A percentile compares a stretch with the other conserved stretches of the same genome.
Conservation (phyloP, 1,140 invertebrate species). For the Trichonephila inaurata region DNA sequence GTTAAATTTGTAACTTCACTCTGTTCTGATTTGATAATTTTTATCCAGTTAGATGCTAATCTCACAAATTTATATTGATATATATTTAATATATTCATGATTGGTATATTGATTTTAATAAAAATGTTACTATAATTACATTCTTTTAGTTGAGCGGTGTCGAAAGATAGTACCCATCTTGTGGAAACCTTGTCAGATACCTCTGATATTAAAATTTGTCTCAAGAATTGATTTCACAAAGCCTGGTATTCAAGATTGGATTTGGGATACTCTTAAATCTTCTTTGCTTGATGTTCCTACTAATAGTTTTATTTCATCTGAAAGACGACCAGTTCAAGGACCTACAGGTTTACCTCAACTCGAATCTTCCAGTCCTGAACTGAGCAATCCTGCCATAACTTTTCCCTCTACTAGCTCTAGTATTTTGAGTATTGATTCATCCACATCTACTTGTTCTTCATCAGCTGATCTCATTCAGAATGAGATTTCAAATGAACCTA, state of each 20-base stretch:
- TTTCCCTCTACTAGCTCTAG: constrained; percentile 10
- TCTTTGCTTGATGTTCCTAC: constrained; percentile 78
- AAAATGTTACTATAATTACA: too few species aligned
- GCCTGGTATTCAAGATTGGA: constrained; percentile 80
- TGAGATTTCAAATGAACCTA: not conserved
- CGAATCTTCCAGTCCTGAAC: not conserved
- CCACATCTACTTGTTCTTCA: not conserved
- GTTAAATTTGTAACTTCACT: too few species aligned
- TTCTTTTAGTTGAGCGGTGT: constrained; percentile 47
- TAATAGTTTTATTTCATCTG: constrained; percentile 14
- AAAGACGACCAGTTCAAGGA: not conserved
- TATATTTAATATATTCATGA: too few species aligned
- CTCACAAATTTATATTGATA: too few species aligned
- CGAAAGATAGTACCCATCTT: constrained; percentile 80
- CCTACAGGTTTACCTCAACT: not conserved
- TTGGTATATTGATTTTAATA: too few species aligned
- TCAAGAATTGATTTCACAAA: constrained; percentile 81
- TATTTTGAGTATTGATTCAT: not conserved
- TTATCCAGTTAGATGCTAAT: too few species aligned
- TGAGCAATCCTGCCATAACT: constrained; percentile 21
- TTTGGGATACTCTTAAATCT: constrained; percentile 80
- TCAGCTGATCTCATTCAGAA: not conserved
- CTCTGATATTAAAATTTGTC: constrained; percentile 80
- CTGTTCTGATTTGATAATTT: too few species aligned
- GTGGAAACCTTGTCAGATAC: constrained; percentile 79